Evolutionary conservation across 2,113 vertebrate genomes (phyloP).

Genomic region (Triplophysa rosa): DNA sequence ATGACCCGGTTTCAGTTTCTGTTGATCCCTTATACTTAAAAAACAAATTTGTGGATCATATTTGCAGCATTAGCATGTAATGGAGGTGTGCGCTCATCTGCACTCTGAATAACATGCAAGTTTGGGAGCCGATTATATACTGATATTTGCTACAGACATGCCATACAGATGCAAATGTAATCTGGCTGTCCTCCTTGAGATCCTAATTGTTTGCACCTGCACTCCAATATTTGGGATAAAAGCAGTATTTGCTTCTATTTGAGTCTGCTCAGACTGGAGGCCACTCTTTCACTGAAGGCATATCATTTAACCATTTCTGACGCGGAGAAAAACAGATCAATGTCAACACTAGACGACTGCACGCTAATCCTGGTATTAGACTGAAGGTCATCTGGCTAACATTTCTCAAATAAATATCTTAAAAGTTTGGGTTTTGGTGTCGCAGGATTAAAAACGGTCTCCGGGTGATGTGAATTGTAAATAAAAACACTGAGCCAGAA

Average conservation of each 20-base stretch:
- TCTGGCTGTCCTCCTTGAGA: conserved; percentile 57
- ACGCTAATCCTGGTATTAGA: conserved; percentile 48
- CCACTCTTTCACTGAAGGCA: conserved; percentile 40
- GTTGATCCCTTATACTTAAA: conserved; percentile 39
- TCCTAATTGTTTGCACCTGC: conserved; percentile 62
- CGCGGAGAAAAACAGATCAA: conserved; percentile 45
- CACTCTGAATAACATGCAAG: conserved; percentile 36
- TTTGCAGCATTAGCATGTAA: conserved; percentile 47
- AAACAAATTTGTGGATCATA: conserved; percentile 50
- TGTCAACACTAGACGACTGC: conserved; percentile 29
- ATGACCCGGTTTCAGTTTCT: conserved; percentile 31
- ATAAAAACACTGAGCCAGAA: conserved; percentile 1
- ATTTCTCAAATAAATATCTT: conserved; percentile 47
- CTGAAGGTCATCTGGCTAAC: conserved; percentile 46
- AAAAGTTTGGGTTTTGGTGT: conserved; percentile 30
- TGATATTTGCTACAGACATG: conserved; percentile 50
- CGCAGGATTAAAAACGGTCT: conserved; percentile 27
- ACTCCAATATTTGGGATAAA: conserved; percentile 47
- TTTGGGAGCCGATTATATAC: conserved; percentile 29
- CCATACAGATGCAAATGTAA: conserved; percentile 62
- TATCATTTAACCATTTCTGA: conserved; percentile 51
- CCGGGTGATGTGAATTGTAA: neutral
- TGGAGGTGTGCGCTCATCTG: conserved; percentile 32
- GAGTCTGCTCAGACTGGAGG: conserved; percentile 39
- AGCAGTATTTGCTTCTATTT: conserved; percentile 55